These are phyloP conservation scores for Cynodonichthys magdalenae DNA, from an alignment of 2,797 vertebrate species.

Conservation along the genomic window DNA sequence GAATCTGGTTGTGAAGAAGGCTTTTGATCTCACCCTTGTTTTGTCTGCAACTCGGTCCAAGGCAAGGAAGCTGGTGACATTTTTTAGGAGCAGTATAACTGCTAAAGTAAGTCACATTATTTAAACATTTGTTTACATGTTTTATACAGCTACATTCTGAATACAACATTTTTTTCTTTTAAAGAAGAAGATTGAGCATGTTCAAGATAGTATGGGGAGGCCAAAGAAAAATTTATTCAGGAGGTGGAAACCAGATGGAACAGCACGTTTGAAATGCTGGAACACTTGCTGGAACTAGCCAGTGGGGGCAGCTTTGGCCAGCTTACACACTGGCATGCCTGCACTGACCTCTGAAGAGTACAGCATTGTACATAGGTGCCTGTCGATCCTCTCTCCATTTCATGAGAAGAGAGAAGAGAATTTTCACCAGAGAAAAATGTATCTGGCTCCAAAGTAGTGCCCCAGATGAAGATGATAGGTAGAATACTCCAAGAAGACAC, in stretches of 20 bases:
- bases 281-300: not conserved
- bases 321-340: not conserved
- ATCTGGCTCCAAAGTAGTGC: not conserved
- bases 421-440: not conserved
- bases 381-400: not conserved
- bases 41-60: not conserved
- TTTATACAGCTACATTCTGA: not conserved
- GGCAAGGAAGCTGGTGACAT: not conserved
- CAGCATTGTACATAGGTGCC: not conserved
- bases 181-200: not conserved
- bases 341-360: not conserved
- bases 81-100: not conserved
- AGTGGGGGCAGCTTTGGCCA: not conserved
- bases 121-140: not conserved
- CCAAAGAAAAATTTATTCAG: not conserved
- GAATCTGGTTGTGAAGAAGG: slow-evolving; percentile 11
- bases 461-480: no score
- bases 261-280: not conserved
- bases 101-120: not conserved
- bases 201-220: not conserved
- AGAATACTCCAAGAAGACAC: no score
- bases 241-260: not conserved
- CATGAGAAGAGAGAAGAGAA: not conserved
- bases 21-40: not conserved
- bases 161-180: not conserved